A percentile compares a stretch with the other conserved stretches of the same genome.
Evolutionary conservation across 2,797 vertebrate species (phyloP).

Genomic region (Aulostomus chinensis): DNA sequence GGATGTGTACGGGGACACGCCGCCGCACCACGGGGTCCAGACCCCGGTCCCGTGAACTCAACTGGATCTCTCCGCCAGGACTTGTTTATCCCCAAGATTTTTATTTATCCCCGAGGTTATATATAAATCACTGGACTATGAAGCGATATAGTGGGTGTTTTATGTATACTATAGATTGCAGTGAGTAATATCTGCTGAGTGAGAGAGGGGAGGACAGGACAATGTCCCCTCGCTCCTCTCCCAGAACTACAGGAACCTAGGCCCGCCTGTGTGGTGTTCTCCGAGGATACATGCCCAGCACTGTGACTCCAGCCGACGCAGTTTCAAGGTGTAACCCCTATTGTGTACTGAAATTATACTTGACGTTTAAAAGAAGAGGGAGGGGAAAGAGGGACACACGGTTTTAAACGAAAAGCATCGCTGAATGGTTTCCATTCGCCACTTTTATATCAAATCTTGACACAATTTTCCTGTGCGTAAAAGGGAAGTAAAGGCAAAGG

Average conservation of each 20-base stretch:
- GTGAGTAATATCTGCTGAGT: conserved; percentile 77
- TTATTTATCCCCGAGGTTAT: conserved; percentile 85
- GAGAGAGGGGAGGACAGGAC: conserved; percentile 59
- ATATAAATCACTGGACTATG: conserved; percentile 89
- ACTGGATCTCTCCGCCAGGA: conserved; percentile 67
- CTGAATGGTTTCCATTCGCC: conserved; percentile 81
- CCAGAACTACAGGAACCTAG: conserved; percentile 68
- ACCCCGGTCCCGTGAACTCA: conserved; percentile 94
- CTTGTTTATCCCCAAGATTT: conserved; percentile 71
- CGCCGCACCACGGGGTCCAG: conserved; percentile 97
- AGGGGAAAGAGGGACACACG: conserved; percentile 22
- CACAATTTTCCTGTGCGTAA: conserved; percentile 44
- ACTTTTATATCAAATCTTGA: conserved; percentile 60
- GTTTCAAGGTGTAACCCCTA: conserved; percentile 88
- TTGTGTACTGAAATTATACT: conserved; percentile 82
- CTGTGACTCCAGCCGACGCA: conserved; percentile 89
- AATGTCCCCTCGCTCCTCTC: conserved; percentile 41
- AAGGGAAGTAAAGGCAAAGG: conserved; percentile 39
- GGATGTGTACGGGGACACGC: conserved; percentile 99
- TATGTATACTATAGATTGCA: conserved; percentile 87
- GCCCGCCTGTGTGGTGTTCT: conserved; percentile 75
- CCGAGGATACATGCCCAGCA: conserved; percentile 81
- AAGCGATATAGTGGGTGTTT: conserved; percentile 86
- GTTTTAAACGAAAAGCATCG: conserved; percentile 59
- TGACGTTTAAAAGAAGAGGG: conserved; percentile 46